Evolutionary conservation across 2,888 invertebrate genomes (phyloP).

Genomic region (Chrysotoxum bicinctum): DNA sequence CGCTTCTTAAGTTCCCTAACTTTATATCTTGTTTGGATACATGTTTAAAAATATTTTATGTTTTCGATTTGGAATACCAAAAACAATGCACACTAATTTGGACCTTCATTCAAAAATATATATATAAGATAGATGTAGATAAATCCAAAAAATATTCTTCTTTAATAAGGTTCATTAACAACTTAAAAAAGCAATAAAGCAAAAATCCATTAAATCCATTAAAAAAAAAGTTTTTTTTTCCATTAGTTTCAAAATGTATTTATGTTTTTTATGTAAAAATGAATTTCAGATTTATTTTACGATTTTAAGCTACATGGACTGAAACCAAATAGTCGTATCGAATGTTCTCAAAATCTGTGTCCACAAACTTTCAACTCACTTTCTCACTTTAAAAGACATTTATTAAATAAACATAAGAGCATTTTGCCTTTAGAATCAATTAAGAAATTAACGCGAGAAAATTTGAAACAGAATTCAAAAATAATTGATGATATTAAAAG

Average conservation of each 20-base stretch:
- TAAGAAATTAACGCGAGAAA: not conserved
- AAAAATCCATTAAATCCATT: not conserved
- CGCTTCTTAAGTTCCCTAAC: conserved; percentile 20
- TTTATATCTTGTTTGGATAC: conserved; percentile 19
- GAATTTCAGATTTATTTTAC: conserved; percentile 36
- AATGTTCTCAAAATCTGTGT: conserved; percentile 47
- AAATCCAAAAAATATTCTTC: conserved; percentile 18
- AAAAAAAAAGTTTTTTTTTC: not conserved
- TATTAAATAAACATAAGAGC: conserved; percentile 33
- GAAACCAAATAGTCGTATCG: conserved; percentile 28
- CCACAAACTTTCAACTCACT: conserved; percentile 23
- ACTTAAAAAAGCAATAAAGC: conserved; percentile 1
- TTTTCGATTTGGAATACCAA: conserved; percentile 41
- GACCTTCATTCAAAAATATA: conserved; percentile 35
- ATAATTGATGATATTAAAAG: conserved; percentile 4
- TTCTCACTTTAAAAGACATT: conserved; percentile 35
- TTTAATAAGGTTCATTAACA: conserved; percentile 26
- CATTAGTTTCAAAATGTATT: not conserved
- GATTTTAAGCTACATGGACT: conserved; percentile 49
- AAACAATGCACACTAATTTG: conserved; percentile 14
- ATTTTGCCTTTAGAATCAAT: not conserved
- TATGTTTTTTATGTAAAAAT: conserved; percentile 36
- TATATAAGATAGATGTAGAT: conserved; percentile 29
- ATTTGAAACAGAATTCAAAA: conserved; percentile 1
- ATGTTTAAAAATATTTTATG: conserved; percentile 37